A percentile compares a stretch with the other conserved stretches of the same genome.
These are phyloP conservation scores for Parotocinclus haroldoi DNA, from an alignment of 2,797 vertebrate genomes.

Conservation along the genomic window DNA sequence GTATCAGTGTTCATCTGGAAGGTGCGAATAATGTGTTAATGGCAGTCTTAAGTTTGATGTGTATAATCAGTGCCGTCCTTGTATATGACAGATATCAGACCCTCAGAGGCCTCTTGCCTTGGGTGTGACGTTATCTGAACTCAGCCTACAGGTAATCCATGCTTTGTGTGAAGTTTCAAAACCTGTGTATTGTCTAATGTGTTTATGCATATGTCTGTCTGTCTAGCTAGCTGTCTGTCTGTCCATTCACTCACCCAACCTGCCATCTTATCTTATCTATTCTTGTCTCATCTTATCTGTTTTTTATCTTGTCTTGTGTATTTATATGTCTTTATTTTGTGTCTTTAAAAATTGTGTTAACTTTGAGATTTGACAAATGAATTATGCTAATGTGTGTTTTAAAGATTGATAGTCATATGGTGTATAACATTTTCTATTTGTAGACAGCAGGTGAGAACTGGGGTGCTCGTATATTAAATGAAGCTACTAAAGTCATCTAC, in stretches of 20 bases:
- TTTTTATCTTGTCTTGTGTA: background rate
- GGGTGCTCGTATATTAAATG: constrained; percentile 87
- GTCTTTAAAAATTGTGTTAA: background rate
- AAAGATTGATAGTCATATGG: too few species aligned
- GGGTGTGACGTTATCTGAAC: constrained; percentile 86
- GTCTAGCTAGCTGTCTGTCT: too few species aligned
- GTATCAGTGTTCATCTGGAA: background rate
- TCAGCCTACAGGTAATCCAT: constrained; percentile 84
- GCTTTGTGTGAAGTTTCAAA: too few species aligned
- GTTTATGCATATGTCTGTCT: too few species aligned
- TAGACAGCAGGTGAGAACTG: constrained; percentile 91
- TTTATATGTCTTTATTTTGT: background rate
- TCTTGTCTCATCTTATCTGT: too few species aligned
- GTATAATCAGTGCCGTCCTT: constrained; percentile 22
- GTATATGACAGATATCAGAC: constrained; percentile 79
- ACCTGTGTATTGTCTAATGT: too few species aligned
- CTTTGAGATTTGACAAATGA: too few species aligned
- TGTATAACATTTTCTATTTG: constrained; percentile 22
- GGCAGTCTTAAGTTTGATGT: background rate
- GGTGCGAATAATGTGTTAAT: background rate
- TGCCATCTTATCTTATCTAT: too few species aligned
- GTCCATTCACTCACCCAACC: too few species aligned
- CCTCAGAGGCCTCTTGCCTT: constrained; percentile 80
- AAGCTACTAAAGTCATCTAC: constrained; percentile 90
- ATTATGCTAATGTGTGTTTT: too few species aligned